Evolutionary conservation across 2,797 vertebrate genomes (phyloP).

Genomic region (Gouania willdenowi): DNA sequence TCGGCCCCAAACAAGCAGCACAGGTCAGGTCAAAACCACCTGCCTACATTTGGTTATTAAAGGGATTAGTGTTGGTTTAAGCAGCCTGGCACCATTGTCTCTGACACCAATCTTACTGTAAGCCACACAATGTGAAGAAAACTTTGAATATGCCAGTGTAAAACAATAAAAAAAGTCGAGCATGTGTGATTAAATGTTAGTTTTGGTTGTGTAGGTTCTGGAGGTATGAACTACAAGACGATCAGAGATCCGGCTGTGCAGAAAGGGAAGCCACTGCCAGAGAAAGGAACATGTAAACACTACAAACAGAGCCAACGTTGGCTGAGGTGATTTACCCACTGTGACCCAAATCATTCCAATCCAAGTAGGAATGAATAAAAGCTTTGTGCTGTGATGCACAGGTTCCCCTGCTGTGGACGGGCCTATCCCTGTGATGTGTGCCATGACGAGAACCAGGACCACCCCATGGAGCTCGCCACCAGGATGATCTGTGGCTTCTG

Average conservation of each 20-base stretch:
- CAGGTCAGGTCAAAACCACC: constrained; percentile 70
- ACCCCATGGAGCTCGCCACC: constrained; percentile 79
- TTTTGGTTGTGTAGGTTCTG: constrained; percentile 39
- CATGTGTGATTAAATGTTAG: too few relatives aligned
- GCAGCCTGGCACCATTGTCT: constrained; percentile 5
- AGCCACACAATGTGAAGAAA: not conserved
- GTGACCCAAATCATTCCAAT: not conserved
- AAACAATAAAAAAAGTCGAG: too few relatives aligned
- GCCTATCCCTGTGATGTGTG: constrained; percentile 80
- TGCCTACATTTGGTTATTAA: not conserved
- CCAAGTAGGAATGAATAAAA: not conserved
- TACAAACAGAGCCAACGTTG: constrained; percentile 82
- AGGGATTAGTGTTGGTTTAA: constrained; percentile 10
- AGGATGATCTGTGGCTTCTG: constrained; percentile 84
- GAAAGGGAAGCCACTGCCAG: constrained; percentile 79
- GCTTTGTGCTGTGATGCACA: constrained; percentile 30
- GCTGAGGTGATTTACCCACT: constrained; percentile 69
- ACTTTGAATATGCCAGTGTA: not conserved
- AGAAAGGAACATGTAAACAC: constrained; percentile 79
- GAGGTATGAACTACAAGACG: constrained; percentile 30
- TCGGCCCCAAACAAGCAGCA: constrained; percentile 54
- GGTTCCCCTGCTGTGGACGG: constrained; percentile 83
- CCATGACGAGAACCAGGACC: constrained; percentile 80
- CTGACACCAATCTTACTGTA: not conserved
- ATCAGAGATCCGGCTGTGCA: constrained; percentile 76